Evolutionary conservation across 1,140 invertebrate genomes (phyloP).

Genomic region (Cherax destructor): DNA sequence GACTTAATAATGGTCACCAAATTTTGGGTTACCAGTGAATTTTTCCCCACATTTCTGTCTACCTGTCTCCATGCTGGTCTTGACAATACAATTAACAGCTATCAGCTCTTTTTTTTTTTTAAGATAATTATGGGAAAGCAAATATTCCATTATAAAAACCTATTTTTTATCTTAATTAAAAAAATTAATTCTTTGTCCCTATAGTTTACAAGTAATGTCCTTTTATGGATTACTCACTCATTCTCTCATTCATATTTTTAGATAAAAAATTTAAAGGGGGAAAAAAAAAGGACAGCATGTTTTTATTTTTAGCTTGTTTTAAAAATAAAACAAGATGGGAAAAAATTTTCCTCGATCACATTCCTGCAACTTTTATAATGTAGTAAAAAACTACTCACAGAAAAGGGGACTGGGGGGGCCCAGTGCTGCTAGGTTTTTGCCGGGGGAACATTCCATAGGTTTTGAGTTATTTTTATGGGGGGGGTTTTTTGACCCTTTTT

Average conservation of each 20-base stretch:
- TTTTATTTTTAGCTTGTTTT: neutral
- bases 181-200: too few relatives aligned
- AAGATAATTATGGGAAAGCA: too few relatives aligned
- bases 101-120: too few relatives aligned
- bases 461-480: too few relatives aligned
- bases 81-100: too few relatives aligned
- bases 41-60: neutral
- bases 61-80: neutral
- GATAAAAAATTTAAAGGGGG: neutral
- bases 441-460: constrained; percentile 82
- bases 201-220: too few relatives aligned
- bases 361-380: neutral
- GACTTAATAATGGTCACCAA: too few relatives aligned
- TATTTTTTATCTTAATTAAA: too few relatives aligned
- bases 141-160: too few relatives aligned
- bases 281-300: neutral
- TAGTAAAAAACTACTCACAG: constrained; percentile 75
- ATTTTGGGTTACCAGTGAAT: too few relatives aligned
- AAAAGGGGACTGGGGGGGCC: constrained; percentile 78
- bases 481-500: too few relatives aligned
- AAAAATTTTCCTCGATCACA: neutral
- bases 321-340: neutral
- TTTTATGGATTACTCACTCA: neutral
- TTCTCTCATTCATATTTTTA: neutral
- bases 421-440: constrained; percentile 72